These are phyloP conservation scores for Trichopoda pennipes DNA, from an alignment of 2,888 invertebrate genomes.

Conservation along the genomic window DNA sequence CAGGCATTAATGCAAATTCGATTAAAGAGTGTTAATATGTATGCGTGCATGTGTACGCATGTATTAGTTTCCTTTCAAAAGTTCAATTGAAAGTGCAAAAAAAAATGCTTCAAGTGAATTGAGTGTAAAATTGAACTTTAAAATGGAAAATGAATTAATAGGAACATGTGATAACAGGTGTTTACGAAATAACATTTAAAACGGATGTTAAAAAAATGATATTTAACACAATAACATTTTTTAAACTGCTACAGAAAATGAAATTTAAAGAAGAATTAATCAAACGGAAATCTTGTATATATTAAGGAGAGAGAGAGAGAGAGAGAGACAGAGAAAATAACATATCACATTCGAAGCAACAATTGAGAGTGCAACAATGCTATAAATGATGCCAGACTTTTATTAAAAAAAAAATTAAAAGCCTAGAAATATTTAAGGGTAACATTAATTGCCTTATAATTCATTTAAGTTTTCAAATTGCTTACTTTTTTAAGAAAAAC, in stretches of 20 bases:
- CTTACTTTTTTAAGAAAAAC: too few relatives aligned
- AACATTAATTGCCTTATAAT: too few relatives aligned
- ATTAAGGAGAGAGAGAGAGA: not conserved
- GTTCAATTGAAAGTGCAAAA: too few relatives aligned
- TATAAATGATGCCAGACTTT: conserved; percentile 39
- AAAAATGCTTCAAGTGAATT: too few relatives aligned
- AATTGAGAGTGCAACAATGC: conserved; percentile 25
- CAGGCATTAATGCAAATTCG: too few relatives aligned
- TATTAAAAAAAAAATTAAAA: not conserved
- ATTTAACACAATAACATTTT: conserved; percentile 33
- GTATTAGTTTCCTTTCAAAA: too few relatives aligned
- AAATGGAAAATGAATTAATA: conserved; percentile 61
- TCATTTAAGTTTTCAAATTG: too few relatives aligned
- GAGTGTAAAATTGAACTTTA: not conserved
- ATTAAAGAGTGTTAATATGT: too few relatives aligned
- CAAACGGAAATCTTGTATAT: conserved; percentile 15
- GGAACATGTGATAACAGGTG: conserved; percentile 75
- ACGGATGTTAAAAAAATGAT: conserved; percentile 48
- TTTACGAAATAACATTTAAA: conserved; percentile 65
- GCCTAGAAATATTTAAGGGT: too few relatives aligned
- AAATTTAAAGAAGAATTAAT: conserved; percentile 3
- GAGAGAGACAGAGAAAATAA: not conserved
- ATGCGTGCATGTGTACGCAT: too few relatives aligned
- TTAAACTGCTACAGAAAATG: not conserved
- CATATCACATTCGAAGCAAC: conserved; percentile 28